phyloP scores from a whole-genome alignment of 2,113 vertebrate species.

The Hucho hucho region DNA sequence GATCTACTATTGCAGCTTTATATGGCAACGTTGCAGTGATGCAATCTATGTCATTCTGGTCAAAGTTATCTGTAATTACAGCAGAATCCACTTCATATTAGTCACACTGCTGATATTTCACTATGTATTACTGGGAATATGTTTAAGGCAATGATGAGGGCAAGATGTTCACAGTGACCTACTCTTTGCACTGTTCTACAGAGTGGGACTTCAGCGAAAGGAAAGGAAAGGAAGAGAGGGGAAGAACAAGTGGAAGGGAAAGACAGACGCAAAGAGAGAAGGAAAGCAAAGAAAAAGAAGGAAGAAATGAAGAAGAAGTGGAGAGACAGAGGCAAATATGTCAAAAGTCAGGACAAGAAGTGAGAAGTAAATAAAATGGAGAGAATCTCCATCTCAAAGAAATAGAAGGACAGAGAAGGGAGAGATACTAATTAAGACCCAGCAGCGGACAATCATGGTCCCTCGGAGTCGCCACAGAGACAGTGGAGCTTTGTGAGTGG shows the following conservation, averaged over 20 bases:
- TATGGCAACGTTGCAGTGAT: background rate
- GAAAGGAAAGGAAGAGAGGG: background rate
- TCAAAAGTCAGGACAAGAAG: background rate
- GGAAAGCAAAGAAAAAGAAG: background rate
- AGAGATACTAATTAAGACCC: constrained; percentile 13
- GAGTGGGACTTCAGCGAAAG: background rate
- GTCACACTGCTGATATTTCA: constrained; percentile 7
- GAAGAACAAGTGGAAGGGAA: background rate
- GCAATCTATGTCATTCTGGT: constrained; percentile 12
- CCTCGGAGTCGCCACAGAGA: constrained; percentile 5
- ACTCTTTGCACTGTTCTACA: background rate
- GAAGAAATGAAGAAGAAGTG: background rate
- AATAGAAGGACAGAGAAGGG: background rate
- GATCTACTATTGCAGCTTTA: constrained; percentile 25
- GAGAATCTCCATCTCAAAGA: background rate
- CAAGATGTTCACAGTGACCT: background rate
- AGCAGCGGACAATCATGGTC: constrained; percentile 23
- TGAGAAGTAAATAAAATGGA: background rate
- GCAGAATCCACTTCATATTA: constrained; percentile 1
- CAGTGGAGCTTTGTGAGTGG: constrained; percentile 27
- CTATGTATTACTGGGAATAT: background rate
- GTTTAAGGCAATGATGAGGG: constrained; percentile 8
- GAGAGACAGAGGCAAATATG: background rate
- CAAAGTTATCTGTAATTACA: constrained; percentile 6
- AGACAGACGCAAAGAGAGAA: constrained; percentile 10